Conservation (phyloP, 2,797 vertebrate genomes). For the Clamator glandarius region DNA sequence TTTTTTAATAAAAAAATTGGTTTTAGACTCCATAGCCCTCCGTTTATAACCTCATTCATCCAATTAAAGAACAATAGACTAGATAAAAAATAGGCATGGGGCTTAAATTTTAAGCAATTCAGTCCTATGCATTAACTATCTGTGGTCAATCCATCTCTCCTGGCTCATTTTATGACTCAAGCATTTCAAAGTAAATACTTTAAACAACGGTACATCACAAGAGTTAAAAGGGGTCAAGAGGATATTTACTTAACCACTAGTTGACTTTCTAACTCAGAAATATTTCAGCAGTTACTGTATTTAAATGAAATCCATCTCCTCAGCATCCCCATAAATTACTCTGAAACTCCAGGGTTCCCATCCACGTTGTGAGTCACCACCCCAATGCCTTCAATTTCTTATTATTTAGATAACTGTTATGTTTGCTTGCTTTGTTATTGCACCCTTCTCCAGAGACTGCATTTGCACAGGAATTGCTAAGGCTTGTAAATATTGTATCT, state of each 20-base stretch:
- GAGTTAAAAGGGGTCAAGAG: conserved; percentile 68
- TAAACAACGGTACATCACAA: conserved; percentile 53
- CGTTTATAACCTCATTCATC: conserved; percentile 66
- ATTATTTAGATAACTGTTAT: conserved; percentile 45
- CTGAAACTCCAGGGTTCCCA: conserved; percentile 56
- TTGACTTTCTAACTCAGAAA: conserved; percentile 65
- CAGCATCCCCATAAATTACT: conserved; percentile 71
- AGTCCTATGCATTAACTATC: conserved; percentile 38
- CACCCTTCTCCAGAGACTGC: conserved; percentile 59
- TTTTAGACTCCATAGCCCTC: conserved; percentile 41
- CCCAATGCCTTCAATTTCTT: conserved; percentile 46
- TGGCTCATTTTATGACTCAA: conserved; percentile 54
- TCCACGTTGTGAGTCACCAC: conserved; percentile 35
- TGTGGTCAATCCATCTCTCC: conserved; percentile 47
- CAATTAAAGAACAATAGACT: conserved; percentile 69
- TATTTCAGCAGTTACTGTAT: conserved; percentile 64
- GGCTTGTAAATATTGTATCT: conserved; percentile 75
- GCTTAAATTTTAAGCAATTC: conserved; percentile 54
- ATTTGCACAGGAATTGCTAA: conserved; percentile 68
- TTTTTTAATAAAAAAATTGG: neutral
- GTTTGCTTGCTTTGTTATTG: conserved; percentile 62
- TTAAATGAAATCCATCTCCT: conserved; percentile 71
- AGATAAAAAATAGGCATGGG: conserved; percentile 24
- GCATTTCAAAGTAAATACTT: conserved; percentile 68
- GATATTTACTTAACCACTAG: conserved; percentile 62